Base-by-base conservation (phyloP, 1,140 invertebrate species). In the Zaprionus inermis region DNA sequence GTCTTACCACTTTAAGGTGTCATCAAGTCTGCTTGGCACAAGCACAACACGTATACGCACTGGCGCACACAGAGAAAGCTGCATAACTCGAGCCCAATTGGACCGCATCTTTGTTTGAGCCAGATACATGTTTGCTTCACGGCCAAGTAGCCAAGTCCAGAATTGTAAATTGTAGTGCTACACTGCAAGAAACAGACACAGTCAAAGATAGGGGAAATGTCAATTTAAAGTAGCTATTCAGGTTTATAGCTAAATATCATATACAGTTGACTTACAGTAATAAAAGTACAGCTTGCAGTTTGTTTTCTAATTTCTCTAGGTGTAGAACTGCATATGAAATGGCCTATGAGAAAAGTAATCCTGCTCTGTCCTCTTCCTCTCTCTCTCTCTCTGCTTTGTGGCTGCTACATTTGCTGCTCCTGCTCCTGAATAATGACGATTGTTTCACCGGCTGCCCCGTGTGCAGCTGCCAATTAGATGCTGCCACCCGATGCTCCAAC, bases 391-490 rank as follows among this genome's bases (percentile, higher is more conserved):
- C 16, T 49, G n/a, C 9, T 49, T 10, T 49, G 10, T 49, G 18
- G 5, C 30, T 28, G 36, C 22, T 24, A 11, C 54, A 38, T 46
- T 46, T 20, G 16, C 16, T 24, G 55, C 36, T 59, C 12, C 60
- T 14, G 38, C 18, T 14, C 0, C 16, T 41, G 46, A 66, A 38
- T 52, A 32, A 22, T 61, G 65, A 16, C 65, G 56, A 75, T 82
- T 83, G 76, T 79, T 34, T 18, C 36, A 32, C 49, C 63, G 65
- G 24, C 38, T 52, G 46, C 16, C 32, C 30, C 32, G 63, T 67
- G 51, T 74, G 65, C 70, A 70, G 54, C 59, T 83, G 66, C 72
- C 80, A 82, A 82, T 83, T 83, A 83, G 81, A 76, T 22, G 34
- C 22, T 32, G 57, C 14, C 61, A 46, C 28, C 5, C 32, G 14